Evolutionary conservation across 2,888 invertebrate genomes (phyloP).

Genomic region (Balanococcus diminutus): DNA sequence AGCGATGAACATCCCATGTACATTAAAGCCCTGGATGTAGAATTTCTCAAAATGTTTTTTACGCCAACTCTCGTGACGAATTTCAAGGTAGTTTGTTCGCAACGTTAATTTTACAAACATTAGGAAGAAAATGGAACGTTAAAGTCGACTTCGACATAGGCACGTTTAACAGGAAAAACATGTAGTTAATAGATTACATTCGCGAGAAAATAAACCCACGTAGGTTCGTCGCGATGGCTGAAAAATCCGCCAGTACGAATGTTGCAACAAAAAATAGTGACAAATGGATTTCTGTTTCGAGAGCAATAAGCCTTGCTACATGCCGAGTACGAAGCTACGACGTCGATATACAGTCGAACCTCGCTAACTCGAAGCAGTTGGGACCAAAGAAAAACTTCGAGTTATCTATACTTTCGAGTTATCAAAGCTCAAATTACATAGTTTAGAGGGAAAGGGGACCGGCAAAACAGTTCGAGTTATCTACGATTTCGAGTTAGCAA

Average conservation of each 20-base stretch:
- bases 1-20: not conserved
- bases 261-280: not conserved
- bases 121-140: not conserved
- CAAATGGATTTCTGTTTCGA: slow-evolving; percentile 13
- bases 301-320: not conserved
- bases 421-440: too few relatives aligned
- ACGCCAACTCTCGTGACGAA: not conserved
- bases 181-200: not conserved
- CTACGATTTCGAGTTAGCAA: too few relatives aligned
- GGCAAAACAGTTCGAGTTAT: too few relatives aligned
- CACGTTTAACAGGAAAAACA: not conserved
- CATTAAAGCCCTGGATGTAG: not conserved
- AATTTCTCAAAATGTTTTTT: not conserved
- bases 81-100: not conserved
- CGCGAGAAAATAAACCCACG: not conserved
- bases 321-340: not conserved
- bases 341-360: too few relatives aligned
- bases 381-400: too few relatives aligned
- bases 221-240: not conserved
- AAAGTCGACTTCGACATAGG: not conserved
- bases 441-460: too few relatives aligned
- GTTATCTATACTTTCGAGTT: too few relatives aligned
- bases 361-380: too few relatives aligned
- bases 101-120: slow-evolving; percentile 1
- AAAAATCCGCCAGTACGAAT: not conserved